phyloP scores from a whole-genome alignment of 2,888 invertebrate genomes.

The Macaria liturata region DNA sequence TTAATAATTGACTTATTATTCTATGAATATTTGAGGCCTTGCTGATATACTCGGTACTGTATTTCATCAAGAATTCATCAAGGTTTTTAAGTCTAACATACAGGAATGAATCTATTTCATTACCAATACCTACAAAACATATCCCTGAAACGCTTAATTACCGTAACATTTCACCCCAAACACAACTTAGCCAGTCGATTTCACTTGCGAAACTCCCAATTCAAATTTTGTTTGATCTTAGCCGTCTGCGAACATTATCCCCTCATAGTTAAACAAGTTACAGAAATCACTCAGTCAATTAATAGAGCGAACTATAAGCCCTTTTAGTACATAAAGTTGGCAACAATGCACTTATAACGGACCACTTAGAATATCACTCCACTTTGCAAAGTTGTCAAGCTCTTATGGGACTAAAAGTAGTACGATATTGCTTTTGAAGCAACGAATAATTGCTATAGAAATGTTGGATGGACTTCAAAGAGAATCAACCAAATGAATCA shows the following conservation, averaged over 20 bases:
- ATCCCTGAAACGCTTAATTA: not conserved
- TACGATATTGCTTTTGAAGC: constrained; percentile 57
- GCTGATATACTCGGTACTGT: too few relatives aligned
- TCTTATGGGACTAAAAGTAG: constrained; percentile 46
- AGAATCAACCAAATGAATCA: too few relatives aligned
- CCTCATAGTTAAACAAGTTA: constrained; percentile 37
- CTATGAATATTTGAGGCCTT: too few relatives aligned
- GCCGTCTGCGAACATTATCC: constrained; percentile 33
- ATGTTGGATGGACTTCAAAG: too few relatives aligned
- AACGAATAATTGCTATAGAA: too few relatives aligned
- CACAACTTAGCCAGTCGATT: constrained; percentile 28
- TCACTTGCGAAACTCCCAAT: constrained; percentile 18
- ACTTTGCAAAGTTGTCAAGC: constrained; percentile 47
- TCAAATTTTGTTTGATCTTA: constrained; percentile 35
- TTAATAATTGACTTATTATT: too few relatives aligned
- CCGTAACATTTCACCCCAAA: constrained; percentile 6
- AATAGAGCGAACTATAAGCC: constrained; percentile 33
- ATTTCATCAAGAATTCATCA: too few relatives aligned
- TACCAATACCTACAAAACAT: not conserved
- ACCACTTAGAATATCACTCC: constrained; percentile 42
- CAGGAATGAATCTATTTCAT: too few relatives aligned
- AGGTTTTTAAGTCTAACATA: too few relatives aligned
- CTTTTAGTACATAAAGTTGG: constrained; percentile 29
- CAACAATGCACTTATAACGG: constrained; percentile 43
- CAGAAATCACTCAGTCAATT: constrained; percentile 39